Conservation (phyloP, 1,140 invertebrate species). For the Eriosoma lanigerum region DNA sequence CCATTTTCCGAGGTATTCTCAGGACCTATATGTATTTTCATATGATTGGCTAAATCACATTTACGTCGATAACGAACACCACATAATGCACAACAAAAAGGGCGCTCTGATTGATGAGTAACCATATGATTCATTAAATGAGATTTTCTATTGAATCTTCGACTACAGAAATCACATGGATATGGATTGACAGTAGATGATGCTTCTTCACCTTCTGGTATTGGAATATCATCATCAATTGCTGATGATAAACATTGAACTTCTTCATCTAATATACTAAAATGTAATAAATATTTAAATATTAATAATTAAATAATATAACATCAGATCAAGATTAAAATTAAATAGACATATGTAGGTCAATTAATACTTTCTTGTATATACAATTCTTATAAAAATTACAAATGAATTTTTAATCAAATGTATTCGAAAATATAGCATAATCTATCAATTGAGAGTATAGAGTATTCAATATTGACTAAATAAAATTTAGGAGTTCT, state of each 20-base stretch:
- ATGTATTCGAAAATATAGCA: no score
- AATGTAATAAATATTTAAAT: conserved; percentile 19
- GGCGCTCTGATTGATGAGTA: conserved; percentile 76
- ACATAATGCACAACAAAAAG: conserved; percentile 72
- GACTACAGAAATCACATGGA: conserved; percentile 81
- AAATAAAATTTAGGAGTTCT: no score
- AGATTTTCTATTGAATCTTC: conserved; percentile 77
- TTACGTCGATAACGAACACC: conserved; percentile 75
- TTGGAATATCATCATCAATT: conserved; percentile 69
- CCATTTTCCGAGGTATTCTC: conserved; percentile 7
- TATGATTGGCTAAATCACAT: conserved; percentile 76
- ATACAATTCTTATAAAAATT: no score
- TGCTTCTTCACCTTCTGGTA: conserved; percentile 79
- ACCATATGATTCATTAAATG: conserved; percentile 83
- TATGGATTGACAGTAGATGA: conserved; percentile 78
- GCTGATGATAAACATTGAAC: conserved; percentile 59
- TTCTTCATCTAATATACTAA: conserved; percentile 39
- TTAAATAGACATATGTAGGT: no score
- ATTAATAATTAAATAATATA: background rate
- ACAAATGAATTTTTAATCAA: no score
- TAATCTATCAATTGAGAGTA: no score
- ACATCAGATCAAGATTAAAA: no score
- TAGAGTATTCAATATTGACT: no score
- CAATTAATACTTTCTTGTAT: no score
- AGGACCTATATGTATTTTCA: conserved; percentile 71